Base-by-base conservation (phyloP, 2,797 vertebrate genomes). In the Myoxocephalus aenaeus region DNA sequence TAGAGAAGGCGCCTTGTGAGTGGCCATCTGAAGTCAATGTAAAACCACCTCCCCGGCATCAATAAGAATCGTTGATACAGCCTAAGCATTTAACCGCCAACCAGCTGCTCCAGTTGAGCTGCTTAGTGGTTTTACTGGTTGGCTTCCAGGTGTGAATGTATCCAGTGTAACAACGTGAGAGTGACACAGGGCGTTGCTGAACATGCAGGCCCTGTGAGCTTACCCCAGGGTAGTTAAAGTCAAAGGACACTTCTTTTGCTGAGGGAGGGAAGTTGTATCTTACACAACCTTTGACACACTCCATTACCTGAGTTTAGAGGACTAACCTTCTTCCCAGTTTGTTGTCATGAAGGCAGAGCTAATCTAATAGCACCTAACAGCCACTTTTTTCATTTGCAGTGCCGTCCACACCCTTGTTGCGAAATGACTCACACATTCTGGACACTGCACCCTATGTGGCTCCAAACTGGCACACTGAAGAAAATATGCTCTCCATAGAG, bases 401-500 rank as follows among this genome's bases (percentile, higher is more conserved):
- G 42, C 75, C 20, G 86, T 84, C 89, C 90, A 91, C 91, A 83
- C 90, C 92, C 91, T 80, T 53, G 73, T 80, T 88, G 84, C 9
- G 61, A 86, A 88, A 89, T 93, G 92, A 94, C 87, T 93, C 91
- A 93, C 85, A 78, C 73, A 84, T 86, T 90, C 77, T 92, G 91
- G 87, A 92, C 83, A 73, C 75, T 73, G 77, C 56, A 79, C 66
- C 85, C 65, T 78, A 62, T 75, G 82, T 80, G 81, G 83, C 82
- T 87, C 69, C 73, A 54, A 69, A 74, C 73, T 84, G 85, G 85
- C 86, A 90, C 29, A 14, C 22, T 42, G 79, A 53, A 77, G 75
- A 77, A 73, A 80, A 81, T 77, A 54, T 65, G 18, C 65, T 86
- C 59, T 76, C 36, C 5, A 61, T 65, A 67, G 73, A 66, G 75